Evolutionary conservation across 2,797 vertebrate species (phyloP).

Genomic region (Apogon hyalosoma): DNA sequence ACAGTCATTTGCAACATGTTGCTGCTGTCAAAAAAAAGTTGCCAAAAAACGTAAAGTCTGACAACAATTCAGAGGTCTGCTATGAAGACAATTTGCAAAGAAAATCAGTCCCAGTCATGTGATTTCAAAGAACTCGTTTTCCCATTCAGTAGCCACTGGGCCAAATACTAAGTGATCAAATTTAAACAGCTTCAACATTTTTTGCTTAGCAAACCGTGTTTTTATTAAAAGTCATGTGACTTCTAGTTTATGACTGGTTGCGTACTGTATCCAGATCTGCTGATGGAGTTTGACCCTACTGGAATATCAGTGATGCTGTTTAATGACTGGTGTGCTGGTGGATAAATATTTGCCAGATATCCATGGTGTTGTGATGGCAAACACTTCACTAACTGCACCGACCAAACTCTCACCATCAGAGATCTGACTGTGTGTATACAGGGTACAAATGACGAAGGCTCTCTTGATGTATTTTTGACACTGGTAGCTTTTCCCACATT

Average conservation of each 20-base stretch:
- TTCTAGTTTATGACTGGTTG: slow-evolving; percentile 57
- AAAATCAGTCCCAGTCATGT: slow-evolving; percentile 7
- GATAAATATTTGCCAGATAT: slow-evolving; percentile 22
- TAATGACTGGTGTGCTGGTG: slow-evolving; percentile 33
- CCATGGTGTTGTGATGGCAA: slow-evolving; percentile 24
- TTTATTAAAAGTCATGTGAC: slow-evolving; percentile 53
- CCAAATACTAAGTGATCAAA: slow-evolving; percentile 38
- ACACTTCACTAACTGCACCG: slow-evolving; percentile 22
- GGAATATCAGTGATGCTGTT: slow-evolving; percentile 39
- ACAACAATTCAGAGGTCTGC: slow-evolving; percentile 44
- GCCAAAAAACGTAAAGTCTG: slow-evolving; percentile 51
- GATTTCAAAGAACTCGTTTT: slow-evolving; percentile 5
- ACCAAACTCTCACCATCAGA: slow-evolving; percentile 34
- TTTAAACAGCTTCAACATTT: slow-evolving; percentile 31
- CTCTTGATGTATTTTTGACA: slow-evolving; percentile 70
- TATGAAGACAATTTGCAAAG: slow-evolving; percentile 6
- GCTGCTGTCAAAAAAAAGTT: slow-evolving; percentile 61
- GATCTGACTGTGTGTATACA: slow-evolving; percentile 73
- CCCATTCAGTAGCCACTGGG: slow-evolving; percentile 44
- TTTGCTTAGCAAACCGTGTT: slow-evolving; percentile 31
- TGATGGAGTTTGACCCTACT: slow-evolving; percentile 38
- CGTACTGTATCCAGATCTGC: slow-evolving; percentile 51
- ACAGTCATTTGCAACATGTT: slow-evolving; percentile 44
- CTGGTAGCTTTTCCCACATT: slow-evolving; percentile 78
- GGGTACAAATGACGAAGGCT: slow-evolving; percentile 70